Evolutionary conservation across 2,797 vertebrate genomes (phyloP).

Genomic region (Loriculus beryllinus): DNA sequence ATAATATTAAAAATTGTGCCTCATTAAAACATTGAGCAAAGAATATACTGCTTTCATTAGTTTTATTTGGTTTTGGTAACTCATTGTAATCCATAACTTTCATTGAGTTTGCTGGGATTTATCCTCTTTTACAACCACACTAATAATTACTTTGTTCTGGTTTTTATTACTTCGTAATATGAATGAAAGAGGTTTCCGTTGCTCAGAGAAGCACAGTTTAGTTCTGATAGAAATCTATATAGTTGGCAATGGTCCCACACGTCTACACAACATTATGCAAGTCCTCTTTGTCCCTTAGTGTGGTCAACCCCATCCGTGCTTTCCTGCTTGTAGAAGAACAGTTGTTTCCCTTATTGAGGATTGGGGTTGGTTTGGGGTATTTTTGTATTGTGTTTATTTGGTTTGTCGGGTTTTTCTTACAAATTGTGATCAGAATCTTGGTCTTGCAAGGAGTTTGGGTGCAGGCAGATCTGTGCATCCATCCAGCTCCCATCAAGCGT

Average conservation of each 20-base stretch:
- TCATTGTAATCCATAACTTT: conserved; percentile 20
- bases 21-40: conserved; percentile 29
- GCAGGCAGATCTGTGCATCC: neutral
- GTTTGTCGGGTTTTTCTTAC: neutral
- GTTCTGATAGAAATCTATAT: neutral
- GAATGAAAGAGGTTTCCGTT: neutral
- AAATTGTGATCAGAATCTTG: neutral
- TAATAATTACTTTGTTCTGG: conserved; percentile 7
- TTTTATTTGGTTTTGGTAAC: neutral
- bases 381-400: neutral
- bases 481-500: neutral
- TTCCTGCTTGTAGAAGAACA: neutral
- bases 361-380: fast-evolving
- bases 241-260: neutral
- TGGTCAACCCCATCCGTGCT: neutral
- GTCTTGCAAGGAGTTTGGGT: neutral
- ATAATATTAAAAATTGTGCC: conserved; percentile 24
- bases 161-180: neutral
- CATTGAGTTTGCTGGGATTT: conserved; percentile 7
- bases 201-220: neutral
- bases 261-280: neutral
- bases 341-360: neutral
- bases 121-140: neutral
- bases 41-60: neutral
- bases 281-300: neutral